phyloP scores from a whole-genome alignment of 2,888 invertebrate genomes.

The Epinotia ramella region DNA sequence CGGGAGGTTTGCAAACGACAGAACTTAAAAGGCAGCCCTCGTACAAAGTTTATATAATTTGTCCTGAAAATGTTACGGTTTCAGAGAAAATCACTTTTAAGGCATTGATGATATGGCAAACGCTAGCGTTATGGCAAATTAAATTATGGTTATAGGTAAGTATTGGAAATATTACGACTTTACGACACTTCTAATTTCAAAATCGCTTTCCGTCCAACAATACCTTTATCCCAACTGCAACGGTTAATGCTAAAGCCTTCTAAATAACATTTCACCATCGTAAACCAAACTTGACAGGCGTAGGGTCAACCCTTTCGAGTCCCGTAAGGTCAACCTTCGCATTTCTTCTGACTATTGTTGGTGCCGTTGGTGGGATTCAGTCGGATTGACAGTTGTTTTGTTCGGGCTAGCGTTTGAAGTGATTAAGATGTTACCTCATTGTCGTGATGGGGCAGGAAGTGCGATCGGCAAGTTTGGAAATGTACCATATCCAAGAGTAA shows the following conservation, averaged over 20 bases:
- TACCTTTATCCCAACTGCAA: neutral
- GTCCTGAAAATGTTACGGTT: too few relatives aligned
- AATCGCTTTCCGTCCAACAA: too few relatives aligned
- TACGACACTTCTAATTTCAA: too few relatives aligned
- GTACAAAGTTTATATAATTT: too few relatives aligned
- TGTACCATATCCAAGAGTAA: neutral
- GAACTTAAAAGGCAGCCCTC: too few relatives aligned
- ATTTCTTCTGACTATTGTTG: constrained; percentile 34
- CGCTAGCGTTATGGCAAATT: too few relatives aligned
- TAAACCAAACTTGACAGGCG: constrained; percentile 37
- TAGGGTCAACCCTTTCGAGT: constrained; percentile 41
- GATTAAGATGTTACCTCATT: constrained; percentile 14
- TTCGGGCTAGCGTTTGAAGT: neutral
- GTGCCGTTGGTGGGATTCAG: neutral
- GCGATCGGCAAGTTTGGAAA: neutral
- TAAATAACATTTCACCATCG: constrained; percentile 32
- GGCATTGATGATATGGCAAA: too few relatives aligned
- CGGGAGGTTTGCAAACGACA: too few relatives aligned
- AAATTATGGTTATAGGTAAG: too few relatives aligned
- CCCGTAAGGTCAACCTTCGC: constrained; percentile 32
- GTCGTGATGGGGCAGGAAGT: neutral
- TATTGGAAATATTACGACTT: too few relatives aligned
- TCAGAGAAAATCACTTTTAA: too few relatives aligned
- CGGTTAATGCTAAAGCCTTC: neutral
- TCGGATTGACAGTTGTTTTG: constrained; percentile 33